Percentiles rank a stretch among this genome's conserved stretches.
Conservation (phyloP, 2,797 vertebrate species). For the Cryptoblepharus egeriae region DNA sequence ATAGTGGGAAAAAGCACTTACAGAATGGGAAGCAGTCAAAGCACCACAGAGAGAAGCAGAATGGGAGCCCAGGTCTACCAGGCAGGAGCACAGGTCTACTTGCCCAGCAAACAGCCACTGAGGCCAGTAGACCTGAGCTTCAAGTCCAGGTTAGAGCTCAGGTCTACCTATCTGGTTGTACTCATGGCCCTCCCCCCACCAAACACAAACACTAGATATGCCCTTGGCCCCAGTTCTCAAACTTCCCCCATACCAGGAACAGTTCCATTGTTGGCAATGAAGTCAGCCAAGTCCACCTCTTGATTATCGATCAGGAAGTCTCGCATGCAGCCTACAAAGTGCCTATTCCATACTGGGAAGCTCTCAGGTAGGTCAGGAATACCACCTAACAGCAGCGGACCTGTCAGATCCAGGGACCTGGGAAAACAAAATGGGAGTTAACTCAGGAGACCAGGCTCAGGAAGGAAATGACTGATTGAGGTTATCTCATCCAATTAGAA, state of each 20-base stretch:
- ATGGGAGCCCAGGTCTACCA: too few species aligned
- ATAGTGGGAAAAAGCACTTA: too few species aligned
- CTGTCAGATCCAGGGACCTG: slow-evolving; percentile 94
- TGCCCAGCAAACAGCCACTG: too few species aligned
- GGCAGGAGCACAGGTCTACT: too few species aligned
- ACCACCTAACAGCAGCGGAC: slow-evolving; percentile 91
- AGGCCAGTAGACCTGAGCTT: too few species aligned
- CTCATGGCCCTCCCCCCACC: too few species aligned
- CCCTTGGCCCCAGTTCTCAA: neutral
- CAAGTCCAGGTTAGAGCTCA: too few species aligned
- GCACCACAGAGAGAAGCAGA: too few species aligned
- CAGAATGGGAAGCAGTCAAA: too few species aligned
- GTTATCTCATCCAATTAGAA: neutral
- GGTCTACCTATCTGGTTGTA: too few species aligned
- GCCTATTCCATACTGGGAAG: slow-evolving; percentile 87
- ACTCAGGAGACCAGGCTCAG: neutral
- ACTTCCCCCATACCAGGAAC: slow-evolving; percentile 80
- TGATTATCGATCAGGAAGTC: slow-evolving; percentile 89
- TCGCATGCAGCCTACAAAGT: slow-evolving; percentile 94
- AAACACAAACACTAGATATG: too few species aligned
- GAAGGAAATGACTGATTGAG: neutral
- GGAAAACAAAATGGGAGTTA: slow-evolving; percentile 1
- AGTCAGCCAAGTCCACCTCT: slow-evolving; percentile 90
- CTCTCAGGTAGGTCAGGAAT: slow-evolving; percentile 92
- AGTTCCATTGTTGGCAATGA: slow-evolving; percentile 95